These are phyloP conservation scores for Hemicentrotus pulcherrimus DNA, from an alignment of 35 echinoderm and acorn worm genomes.

Conservation along the genomic window DNA sequence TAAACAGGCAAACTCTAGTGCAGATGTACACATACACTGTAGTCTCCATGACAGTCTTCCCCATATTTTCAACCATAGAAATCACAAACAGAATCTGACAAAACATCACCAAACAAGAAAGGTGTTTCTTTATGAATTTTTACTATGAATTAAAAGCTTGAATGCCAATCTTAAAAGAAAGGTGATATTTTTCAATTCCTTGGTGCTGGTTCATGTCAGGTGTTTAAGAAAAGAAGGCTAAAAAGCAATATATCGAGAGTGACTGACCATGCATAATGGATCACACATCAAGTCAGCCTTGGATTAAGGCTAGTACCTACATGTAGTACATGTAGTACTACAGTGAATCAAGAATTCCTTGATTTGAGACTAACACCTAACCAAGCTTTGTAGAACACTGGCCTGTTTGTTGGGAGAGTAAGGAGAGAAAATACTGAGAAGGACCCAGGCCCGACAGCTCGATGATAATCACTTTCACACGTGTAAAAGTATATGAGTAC, in stretches of 20 bases:
- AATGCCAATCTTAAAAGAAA: too few species aligned
- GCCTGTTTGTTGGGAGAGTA: conserved; percentile 10
- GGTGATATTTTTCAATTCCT: too few species aligned
- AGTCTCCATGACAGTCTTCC: not conserved
- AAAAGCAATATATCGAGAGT: not conserved
- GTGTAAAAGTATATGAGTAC: conserved; percentile 2
- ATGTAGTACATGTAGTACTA: too few species aligned
- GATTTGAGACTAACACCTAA: not conserved
- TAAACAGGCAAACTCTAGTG: not conserved
- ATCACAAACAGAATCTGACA: not conserved
- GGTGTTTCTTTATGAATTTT: too few species aligned
- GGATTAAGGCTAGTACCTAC: not conserved
- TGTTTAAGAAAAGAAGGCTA: not conserved
- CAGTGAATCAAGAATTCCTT: not conserved
- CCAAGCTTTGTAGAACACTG: not conserved
- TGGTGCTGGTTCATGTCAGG: too few species aligned
- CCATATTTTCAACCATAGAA: not conserved
- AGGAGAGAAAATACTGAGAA: not conserved
- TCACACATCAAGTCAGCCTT: not conserved
- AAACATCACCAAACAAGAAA: not conserved
- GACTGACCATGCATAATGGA: too few species aligned
- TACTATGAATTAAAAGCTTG: too few species aligned
- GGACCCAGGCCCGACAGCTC: not conserved
- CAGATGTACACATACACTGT: not conserved
- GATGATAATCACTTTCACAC: conserved; percentile 29